Evolutionary conservation across 2,113 vertebrate species (phyloP), one percentile per base, ranked within the genome.

Genomic region (Psittacula cyanocephala): DNA sequence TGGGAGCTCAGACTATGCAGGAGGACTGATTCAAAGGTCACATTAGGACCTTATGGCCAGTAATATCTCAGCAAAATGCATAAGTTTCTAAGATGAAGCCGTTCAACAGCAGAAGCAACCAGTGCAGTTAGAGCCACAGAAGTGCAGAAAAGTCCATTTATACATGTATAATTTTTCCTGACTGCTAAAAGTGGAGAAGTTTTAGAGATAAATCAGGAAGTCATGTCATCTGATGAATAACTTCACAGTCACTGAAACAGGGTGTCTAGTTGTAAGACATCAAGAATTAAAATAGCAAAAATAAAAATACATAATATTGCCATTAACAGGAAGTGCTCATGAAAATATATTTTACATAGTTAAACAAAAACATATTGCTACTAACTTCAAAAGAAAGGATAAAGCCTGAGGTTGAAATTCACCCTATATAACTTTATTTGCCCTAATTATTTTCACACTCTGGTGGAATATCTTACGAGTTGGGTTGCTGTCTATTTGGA

Each of bases 381-480:
- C 8, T 53, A 68, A 59, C 22, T 78, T 83, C 18, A 80, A 86
- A 93, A 59, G 29, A 81, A 74, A 77, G 14, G 13, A 83, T 91
- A 83, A 86, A 90, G 29, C 31, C 31, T 80, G 44, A 78, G 49
- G 37, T 12, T 80, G 41, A 65, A 86, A 90, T 63, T 90, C 59
- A 67, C 9, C 28, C 10, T 44, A n/a, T 93, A 69, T 52, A 91
- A 63, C 13, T 97, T 92, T 77, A 94, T 88, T 93, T 88, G 37
- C 72, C 50, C n/a, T 88, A 70, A 94, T 90, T 81, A 69, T 91
- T 87, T 95, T 92, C 78, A 80, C 59, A 63, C 31, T 94, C 62
- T 33, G 43, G 28, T 8, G 75, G 69, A 93, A 71, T 35, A 79
- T 25, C 31, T 69, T 41, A 81, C 59, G 57, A 92, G 22, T 1